phyloP scores from a whole-genome alignment of 2,888 invertebrate genomes.

The Auanema sp. region DNA sequence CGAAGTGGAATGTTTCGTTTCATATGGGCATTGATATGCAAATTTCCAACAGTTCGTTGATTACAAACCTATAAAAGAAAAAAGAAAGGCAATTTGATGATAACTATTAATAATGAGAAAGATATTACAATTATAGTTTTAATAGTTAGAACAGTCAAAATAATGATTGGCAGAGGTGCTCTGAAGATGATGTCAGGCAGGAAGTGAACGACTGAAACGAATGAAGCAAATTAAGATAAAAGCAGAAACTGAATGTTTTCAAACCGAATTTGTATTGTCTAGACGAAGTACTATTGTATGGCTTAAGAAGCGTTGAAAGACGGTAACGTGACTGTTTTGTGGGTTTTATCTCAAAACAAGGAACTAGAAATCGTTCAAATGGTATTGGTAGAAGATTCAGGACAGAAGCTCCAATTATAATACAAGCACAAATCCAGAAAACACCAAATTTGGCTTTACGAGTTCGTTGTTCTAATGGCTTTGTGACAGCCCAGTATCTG shows the following conservation, averaged over 20 bases:
- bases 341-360: conserved; percentile 49
- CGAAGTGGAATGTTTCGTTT: conserved; percentile 44
- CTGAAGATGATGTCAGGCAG: conserved; percentile 62
- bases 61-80: conserved; percentile 31
- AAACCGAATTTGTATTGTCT: conserved; percentile 35
- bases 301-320: conserved; percentile 53
- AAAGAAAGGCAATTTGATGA: too few species aligned
- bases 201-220: conserved; percentile 58
- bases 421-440: conserved; percentile 51
- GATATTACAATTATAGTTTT: conserved; percentile 50
- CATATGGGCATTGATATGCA: conserved; percentile 32
- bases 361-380: conserved; percentile 54
- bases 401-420: conserved; percentile 49
- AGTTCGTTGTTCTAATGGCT: conserved; percentile 60
- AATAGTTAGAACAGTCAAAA: conserved; percentile 57
- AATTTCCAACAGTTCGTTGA: conserved; percentile 36
- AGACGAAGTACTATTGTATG: conserved; percentile 42
- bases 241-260: conserved; percentile 21
- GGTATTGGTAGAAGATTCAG: conserved; percentile 57
- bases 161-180: conserved; percentile 58
- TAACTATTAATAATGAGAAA: neutral
- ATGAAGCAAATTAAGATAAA: neutral
- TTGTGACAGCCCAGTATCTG: conserved; percentile 58
- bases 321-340: conserved; percentile 7
- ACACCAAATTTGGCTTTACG: conserved; percentile 58